Evolutionary conservation across 92 coral and sea anemone genomes (phyloP), one percentile per base, ranked within the genome.

Genomic region (Epizoanthus scotinus): DNA sequence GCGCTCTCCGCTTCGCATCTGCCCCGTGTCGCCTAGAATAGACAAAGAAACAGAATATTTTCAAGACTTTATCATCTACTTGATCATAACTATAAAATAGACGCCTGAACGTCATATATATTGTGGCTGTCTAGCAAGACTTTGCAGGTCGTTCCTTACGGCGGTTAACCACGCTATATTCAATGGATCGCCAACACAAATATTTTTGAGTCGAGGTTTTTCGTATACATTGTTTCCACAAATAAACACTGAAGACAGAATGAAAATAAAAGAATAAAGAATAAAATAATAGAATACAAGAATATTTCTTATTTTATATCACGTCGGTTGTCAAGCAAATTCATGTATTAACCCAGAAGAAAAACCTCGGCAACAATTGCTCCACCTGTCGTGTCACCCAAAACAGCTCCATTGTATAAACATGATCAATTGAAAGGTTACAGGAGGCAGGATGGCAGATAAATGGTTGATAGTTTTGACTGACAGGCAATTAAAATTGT

Each of bases 381-480:
- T 40, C 74, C 74, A 69, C 74, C 74, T 69, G 74, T 18, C 74
- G 24, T n/a, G 13, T 8, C 14, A 47, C 22, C 22, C n/a, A 44
- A 47, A 69, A 69, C 74, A 69, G 44, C 47, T 47, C 34, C 20
- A 42, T 69, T 69, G 25, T 2, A 26, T 25, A 42, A 69, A 29
- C 21, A 38, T 38, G n/a, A 17, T 15, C 44, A 69, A 69, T 44
- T 20, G 36, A 19, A 20, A 7, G 9, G 50, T 5, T n/a, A 67
- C 22, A 0, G 2, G 8, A 3, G 6, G 40, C 49, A 7, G 26
- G 26, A 15, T 38, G 10, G 21, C 53, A 67, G 44, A 6, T 17
- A 62, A 10, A 31, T 14, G 4, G n/a, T 69, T 22, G 20, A 47
- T 25, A 69, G 20, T 29, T 69, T 38, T 64, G 70, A 47, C 70